Conservation (phyloP, 2,113 vertebrate genomes). For the Cebus imitator region DNA sequence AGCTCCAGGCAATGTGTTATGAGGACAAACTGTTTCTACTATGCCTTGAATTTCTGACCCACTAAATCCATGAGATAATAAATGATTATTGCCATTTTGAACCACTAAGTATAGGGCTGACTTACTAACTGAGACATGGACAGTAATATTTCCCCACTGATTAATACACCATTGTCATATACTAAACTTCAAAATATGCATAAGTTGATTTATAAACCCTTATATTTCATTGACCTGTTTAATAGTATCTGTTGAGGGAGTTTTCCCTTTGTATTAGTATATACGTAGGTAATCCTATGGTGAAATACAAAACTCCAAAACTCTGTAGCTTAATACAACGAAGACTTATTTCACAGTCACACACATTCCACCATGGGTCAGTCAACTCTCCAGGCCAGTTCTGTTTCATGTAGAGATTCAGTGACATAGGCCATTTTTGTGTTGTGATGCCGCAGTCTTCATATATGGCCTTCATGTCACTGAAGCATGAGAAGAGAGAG, state of each 20-base stretch:
- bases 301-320: neutral
- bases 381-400: neutral
- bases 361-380: neutral
- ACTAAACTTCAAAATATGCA: neutral
- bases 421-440: neutral
- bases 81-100: neutral
- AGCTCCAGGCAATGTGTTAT: neutral
- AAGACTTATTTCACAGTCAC: neutral
- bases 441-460: neutral
- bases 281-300: neutral
- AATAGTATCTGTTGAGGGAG: neutral
- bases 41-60: neutral
- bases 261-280: neutral
- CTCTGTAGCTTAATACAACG: neutral
- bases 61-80: neutral
- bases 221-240: neutral
- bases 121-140: neutral
- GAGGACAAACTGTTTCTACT: neutral
- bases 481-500: neutral
- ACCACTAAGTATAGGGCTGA: neutral
- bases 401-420: neutral
- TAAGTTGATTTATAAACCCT: neutral
- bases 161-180: neutral
- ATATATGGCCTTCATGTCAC: neutral
- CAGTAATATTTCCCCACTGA: neutral